Evolutionary conservation across 2,888 invertebrate genomes (phyloP), one percentile per base, ranked within the genome.

Genomic region (Ametastegia equiseti): DNA sequence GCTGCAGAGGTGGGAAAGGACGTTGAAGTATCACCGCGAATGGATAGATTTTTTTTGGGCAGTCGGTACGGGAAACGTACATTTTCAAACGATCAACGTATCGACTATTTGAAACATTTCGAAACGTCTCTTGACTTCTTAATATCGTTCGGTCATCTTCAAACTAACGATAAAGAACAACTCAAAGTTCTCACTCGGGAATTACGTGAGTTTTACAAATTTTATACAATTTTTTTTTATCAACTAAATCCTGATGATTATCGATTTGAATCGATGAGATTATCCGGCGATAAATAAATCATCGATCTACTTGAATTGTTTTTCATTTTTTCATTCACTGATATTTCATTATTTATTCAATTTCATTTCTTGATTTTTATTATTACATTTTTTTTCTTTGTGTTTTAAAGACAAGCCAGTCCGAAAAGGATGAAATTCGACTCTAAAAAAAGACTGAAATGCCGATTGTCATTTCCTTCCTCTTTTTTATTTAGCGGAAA

Each of bases 41-140:
- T 85, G n/a, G 90, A 91, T 80, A 88, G 88, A 7, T 92, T 91
- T 85, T 91, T 88, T 84, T 83, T 87, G 42, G 90, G 90, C 23
- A 90, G 89, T 83, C 88, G 92, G 67, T 92, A 91, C 83, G 92
- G 92, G 0, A 92, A 92, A 84, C 86, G 92, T 45, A 83, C 84
- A 6, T 57, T 78, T 19, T 69, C 78, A 11, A 47, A 81, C 7
- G 15, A 50, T 30, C 75, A 47, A 77, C 69, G 69, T 30, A 54
- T 83, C 54, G 73, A 77, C 42, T 60, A 75, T n/a, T 33, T 83
- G 15, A 83, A 84, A 77, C 84, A 84, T 1, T 84, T 87, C 81
- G 83, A 84, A 77, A 85, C 83, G 15, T 84, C 85, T 27, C 81
- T 88, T 15, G 84, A 86, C 30, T 88, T 86, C 77, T 82, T 87